phyloP scores from a whole-genome alignment of 2,797 vertebrate species.

The Lagothrix lagotricha region DNA sequence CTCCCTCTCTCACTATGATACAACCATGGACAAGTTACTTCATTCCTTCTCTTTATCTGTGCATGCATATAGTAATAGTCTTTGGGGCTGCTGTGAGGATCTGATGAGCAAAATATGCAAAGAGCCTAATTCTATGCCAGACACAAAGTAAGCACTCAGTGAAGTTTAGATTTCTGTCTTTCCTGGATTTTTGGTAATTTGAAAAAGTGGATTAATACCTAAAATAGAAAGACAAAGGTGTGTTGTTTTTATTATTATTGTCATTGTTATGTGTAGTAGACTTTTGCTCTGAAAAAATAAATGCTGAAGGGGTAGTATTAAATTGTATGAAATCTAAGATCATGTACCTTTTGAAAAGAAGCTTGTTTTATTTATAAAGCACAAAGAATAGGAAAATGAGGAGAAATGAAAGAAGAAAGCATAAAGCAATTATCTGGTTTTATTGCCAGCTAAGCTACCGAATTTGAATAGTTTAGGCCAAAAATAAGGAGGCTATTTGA shows the following conservation, averaged over 20 bases:
- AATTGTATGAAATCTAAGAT: background rate
- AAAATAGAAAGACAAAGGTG: background rate
- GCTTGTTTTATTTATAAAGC: background rate
- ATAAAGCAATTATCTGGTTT: background rate
- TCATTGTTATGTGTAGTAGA: background rate
- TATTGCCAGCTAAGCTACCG: background rate
- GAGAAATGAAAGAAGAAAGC: background rate
- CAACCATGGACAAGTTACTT: background rate
- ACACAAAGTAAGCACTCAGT: background rate
- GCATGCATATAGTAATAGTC: background rate
- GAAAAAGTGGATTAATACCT: background rate
- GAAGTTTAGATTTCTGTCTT: background rate
- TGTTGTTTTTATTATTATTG: background rate
- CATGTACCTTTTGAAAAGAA: background rate
- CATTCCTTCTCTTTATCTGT: background rate
- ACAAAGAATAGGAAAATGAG: background rate
- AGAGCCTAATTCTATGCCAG: background rate
- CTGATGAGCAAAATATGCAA: background rate
- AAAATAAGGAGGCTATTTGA: background rate
- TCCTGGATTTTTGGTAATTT: background rate
- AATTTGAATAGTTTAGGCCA: background rate
- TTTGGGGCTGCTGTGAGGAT: background rate
- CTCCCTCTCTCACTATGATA: background rate
- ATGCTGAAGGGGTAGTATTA: background rate
- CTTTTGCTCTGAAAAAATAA: constrained; percentile 1